Conservation (phyloP, 2,888 invertebrate genomes). For the Strigamia transsilvanica region DNA sequence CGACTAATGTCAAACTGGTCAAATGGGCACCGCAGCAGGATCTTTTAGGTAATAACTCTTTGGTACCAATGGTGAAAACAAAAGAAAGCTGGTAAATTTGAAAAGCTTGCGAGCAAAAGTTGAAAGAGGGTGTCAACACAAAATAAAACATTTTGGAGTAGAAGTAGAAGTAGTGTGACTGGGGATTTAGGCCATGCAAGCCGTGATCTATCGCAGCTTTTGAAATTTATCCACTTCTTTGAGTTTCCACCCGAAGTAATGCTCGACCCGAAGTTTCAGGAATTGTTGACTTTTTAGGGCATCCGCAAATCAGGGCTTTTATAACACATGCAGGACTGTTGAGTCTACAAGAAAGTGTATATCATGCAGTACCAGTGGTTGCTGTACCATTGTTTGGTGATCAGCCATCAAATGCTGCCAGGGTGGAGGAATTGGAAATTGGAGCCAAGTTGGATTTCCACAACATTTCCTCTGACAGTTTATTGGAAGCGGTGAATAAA, state of each 20-base stretch:
- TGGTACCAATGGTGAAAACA: no score
- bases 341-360: neutral
- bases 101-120: no score
- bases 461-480: neutral
- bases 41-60: constrained; percentile 11
- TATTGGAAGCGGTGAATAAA: neutral
- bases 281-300: neutral
- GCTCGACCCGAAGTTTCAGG: no score
- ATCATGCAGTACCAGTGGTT: constrained; percentile 3
- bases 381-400: constrained; percentile 20
- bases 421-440: neutral
- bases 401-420: neutral
- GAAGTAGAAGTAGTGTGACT: no score
- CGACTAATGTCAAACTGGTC: neutral
- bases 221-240: no score
- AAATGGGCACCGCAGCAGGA: constrained; percentile 34
- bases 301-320: constrained; percentile 10
- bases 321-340: neutral
- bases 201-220: no score
- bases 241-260: no score
- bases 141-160: no score
- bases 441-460: neutral
- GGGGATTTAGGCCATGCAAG: no score
- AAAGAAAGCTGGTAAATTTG: no score
- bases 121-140: no score